Conservation (phyloP, 2,113 vertebrate genomes). For the Tachysurus fulvidraco region DNA sequence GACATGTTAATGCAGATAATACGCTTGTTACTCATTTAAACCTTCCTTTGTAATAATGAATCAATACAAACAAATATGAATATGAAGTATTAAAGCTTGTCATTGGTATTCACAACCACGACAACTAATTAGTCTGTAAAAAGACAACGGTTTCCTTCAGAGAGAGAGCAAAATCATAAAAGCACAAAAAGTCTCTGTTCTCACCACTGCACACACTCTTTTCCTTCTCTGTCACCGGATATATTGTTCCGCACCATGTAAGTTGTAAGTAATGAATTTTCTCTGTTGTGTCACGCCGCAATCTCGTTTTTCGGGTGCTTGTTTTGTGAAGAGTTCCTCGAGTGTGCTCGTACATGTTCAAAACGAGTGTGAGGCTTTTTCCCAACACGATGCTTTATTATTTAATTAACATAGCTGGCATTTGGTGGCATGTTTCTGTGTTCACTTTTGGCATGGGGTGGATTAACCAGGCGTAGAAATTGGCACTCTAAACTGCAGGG, state of each 20-base stretch:
- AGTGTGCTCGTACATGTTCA: neutral
- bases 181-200: constrained; percentile 23
- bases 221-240: constrained; percentile 74
- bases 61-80: constrained; percentile 71
- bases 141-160: constrained; percentile 67
- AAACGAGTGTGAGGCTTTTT: neutral
- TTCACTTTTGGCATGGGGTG: neutral
- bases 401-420: neutral
- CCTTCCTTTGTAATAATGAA: constrained; percentile 73
- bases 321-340: neutral
- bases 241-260: constrained; percentile 68
- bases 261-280: constrained; percentile 78
- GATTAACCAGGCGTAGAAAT: neutral
- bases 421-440: neutral
- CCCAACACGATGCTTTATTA: neutral
- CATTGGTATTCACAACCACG: constrained; percentile 72
- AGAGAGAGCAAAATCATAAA: constrained; percentile 53
- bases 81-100: constrained; percentile 67
- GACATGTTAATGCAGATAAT: constrained; percentile 55
- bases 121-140: constrained; percentile 75
- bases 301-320: constrained; percentile 42
- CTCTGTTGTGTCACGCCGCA: constrained; percentile 60
- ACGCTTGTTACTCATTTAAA: constrained; percentile 60
- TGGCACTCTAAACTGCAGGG: neutral
- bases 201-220: constrained; percentile 66